Evolutionary conservation across 2,113 vertebrate species (phyloP).

Genomic region (Seriola quinqueradiata): DNA sequence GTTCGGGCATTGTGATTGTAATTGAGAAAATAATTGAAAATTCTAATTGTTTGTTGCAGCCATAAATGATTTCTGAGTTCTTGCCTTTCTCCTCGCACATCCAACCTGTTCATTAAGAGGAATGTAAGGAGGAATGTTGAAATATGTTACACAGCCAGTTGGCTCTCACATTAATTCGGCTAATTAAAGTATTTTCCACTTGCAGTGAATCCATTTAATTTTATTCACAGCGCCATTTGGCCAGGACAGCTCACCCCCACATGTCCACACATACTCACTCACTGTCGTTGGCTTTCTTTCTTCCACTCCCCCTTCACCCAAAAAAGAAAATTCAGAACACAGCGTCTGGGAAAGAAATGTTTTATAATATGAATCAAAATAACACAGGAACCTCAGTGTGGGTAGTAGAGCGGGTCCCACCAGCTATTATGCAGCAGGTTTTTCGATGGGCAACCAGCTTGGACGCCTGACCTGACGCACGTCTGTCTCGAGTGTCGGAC

Average conservation of each 20-base stretch:
- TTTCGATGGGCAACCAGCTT: background rate
- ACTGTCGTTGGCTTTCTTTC: background rate
- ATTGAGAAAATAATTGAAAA: background rate
- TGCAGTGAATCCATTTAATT: conserved; percentile 5
- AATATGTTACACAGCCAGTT: conserved; percentile 2
- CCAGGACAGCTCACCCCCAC: background rate
- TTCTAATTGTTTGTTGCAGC: background rate
- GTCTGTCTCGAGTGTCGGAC: background rate
- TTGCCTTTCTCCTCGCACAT: background rate
- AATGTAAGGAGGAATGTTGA: background rate
- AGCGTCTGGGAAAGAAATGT: conserved; percentile 5
- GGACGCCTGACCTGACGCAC: background rate
- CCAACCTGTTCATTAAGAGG: background rate
- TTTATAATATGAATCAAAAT: conserved; percentile 18
- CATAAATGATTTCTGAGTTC: background rate
- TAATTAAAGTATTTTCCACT: background rate
- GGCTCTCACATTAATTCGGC: conserved; percentile 6
- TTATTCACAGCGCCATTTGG: conserved; percentile 13
- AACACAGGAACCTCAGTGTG: background rate
- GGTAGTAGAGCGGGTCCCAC: background rate
- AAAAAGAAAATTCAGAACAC: background rate
- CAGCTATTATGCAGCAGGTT: conserved; percentile 1
- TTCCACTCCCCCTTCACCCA: background rate
- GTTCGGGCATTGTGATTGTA: background rate
- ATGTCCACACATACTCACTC: conserved; percentile 13